A percentile compares a stretch with the other conserved stretches of the same genome.
phyloP scores from a whole-genome alignment of 1,140 invertebrate genomes.

The Diplogasteroides magnus region DNA sequence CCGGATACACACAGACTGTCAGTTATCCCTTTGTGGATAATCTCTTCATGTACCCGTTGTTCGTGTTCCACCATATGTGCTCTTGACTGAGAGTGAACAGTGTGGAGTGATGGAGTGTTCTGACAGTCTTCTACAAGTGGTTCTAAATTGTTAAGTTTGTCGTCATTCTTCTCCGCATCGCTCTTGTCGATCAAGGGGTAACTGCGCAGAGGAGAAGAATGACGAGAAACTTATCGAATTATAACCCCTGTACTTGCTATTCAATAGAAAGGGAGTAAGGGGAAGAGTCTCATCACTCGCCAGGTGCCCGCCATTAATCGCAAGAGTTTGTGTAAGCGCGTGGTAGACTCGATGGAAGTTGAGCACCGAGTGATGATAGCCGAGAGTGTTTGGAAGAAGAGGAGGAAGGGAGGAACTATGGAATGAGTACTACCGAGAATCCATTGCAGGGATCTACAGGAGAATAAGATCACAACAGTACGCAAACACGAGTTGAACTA shows the following conservation, averaged over 20 bases:
- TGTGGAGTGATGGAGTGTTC: not conserved
- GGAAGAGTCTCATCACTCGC: too few species aligned
- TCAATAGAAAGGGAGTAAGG: too few species aligned
- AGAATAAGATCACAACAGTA: not conserved
- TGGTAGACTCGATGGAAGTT: not conserved
- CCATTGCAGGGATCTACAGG: not conserved
- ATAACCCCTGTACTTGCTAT: not conserved
- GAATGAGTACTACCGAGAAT: not conserved
- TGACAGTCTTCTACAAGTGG: not conserved
- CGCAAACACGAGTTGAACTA: not conserved
- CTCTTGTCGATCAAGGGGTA: not conserved
- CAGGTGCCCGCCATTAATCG: not conserved
- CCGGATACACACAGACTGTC: not conserved
- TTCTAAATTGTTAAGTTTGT: not conserved
- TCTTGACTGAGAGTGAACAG: not conserved
- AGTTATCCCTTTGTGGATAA: not conserved
- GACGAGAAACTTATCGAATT: not conserved
- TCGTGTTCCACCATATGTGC: not conserved
- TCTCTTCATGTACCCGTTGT: not conserved
- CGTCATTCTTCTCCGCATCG: not conserved
- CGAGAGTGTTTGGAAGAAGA: not conserved
- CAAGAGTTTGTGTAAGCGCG: slow-evolving; percentile 1
- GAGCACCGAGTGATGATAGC: not conserved
- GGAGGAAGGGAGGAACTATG: not conserved
- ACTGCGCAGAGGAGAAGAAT: too few species aligned